Evolutionary conservation across 2,888 invertebrate species (phyloP).

Genomic region (Rotaria macrura): DNA sequence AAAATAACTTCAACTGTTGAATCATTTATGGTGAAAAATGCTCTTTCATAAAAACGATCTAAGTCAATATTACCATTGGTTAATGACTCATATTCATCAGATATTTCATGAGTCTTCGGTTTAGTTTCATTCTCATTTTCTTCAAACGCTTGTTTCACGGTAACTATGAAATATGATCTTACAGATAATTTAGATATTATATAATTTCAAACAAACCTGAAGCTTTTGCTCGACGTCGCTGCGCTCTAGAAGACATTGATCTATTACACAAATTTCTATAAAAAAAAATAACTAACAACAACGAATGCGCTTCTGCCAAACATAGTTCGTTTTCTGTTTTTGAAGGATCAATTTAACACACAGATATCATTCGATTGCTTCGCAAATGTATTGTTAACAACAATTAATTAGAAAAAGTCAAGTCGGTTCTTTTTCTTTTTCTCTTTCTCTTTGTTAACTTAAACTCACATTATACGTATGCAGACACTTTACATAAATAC

Average conservation of each 20-base stretch:
- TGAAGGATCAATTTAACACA: too few species aligned
- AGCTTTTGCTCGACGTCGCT: neutral
- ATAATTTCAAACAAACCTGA: neutral
- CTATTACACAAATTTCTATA: neutral
- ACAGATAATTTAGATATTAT: neutral
- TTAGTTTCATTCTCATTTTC: neutral
- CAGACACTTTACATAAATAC: neutral
- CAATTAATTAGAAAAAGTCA: neutral
- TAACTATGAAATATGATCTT: neutral
- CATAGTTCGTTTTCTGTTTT: neutral
- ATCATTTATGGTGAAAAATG: neutral
- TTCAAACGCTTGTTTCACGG: conserved; percentile 1
- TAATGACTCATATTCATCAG: neutral
- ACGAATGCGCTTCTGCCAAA: neutral
- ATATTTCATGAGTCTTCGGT: neutral
- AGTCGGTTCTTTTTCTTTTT: too few species aligned
- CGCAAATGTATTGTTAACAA: neutral
- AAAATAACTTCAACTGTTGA: neutral
- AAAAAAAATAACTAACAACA: neutral
- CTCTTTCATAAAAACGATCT: neutral
- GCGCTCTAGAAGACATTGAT: neutral
- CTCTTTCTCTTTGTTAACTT: too few species aligned
- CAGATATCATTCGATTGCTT: neutral
- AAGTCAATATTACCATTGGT: neutral
- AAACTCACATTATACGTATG: too few species aligned